A percentile compares a stretch with the other conserved stretches of the same genome.
These are phyloP conservation scores for Gnathonemus echidnorhynchus DNA, from an alignment of 2,113 vertebrate genomes.

Conservation along the genomic window DNA sequence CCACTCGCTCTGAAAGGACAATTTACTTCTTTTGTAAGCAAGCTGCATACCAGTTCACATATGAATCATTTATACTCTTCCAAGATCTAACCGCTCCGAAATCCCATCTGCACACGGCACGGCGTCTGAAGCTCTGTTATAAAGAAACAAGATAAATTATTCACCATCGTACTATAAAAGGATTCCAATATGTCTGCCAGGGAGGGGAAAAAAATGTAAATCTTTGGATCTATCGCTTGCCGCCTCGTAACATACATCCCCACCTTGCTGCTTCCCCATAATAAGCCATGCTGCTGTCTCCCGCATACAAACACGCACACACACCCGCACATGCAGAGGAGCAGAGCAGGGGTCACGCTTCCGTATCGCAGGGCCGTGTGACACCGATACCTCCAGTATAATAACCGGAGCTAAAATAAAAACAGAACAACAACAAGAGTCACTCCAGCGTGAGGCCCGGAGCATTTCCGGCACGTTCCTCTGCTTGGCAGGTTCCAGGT, in stretches of 20 bases:
- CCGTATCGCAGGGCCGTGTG: background rate
- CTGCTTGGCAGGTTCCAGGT: conserved; percentile 7
- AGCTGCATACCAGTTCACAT: conserved; percentile 40
- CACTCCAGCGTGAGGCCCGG: background rate
- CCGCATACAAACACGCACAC: conserved; percentile 7
- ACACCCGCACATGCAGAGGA: background rate
- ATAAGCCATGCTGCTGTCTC: conserved; percentile 19
- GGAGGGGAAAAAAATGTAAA: conserved; percentile 40
- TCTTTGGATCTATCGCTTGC: conserved; percentile 49
- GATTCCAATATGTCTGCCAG: conserved; percentile 50
- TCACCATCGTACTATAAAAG: conserved; percentile 46
- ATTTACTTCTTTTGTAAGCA: conserved; percentile 47
- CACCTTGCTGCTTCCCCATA: conserved; percentile 3
- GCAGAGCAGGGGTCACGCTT: background rate
- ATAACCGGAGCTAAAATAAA: background rate
- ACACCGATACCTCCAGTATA: background rate
- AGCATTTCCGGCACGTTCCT: background rate
- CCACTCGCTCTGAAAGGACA: conserved; percentile 28
- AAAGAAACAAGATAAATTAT: conserved; percentile 52
- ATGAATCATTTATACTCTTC: conserved; percentile 53
- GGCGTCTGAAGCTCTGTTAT: conserved; percentile 33
- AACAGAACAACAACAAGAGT: background rate
- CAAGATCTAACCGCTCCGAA: conserved; percentile 46
- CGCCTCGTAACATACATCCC: conserved; percentile 32
- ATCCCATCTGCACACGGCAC: conserved; percentile 36